Evolutionary conservation across 2,113 vertebrate genomes (phyloP).

Genomic region (Neogale vison): DNA sequence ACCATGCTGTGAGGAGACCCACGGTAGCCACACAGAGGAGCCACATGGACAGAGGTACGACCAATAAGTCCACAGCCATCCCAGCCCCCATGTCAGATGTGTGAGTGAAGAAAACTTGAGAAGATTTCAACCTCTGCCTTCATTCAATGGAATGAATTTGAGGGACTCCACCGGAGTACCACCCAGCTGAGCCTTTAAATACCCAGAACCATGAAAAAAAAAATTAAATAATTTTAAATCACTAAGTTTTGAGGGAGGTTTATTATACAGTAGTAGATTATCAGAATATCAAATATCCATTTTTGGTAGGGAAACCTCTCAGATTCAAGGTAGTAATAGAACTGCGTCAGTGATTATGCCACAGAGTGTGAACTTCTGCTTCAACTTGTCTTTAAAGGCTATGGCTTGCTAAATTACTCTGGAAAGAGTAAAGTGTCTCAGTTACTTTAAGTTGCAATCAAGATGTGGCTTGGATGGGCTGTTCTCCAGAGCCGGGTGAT

Average conservation of each 20-base stretch:
- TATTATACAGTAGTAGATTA: neutral
- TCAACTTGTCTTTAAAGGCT: slow-evolving; percentile 2
- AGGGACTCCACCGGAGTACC: neutral
- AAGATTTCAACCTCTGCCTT: neutral
- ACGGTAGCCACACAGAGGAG: neutral
- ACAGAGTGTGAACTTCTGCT: neutral
- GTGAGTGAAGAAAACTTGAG: neutral
- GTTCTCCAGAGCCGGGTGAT: neutral
- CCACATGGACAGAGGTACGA: neutral
- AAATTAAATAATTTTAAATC: neutral
- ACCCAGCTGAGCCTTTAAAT: neutral
- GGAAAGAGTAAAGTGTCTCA: neutral
- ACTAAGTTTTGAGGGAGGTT: neutral
- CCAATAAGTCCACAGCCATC: neutral
- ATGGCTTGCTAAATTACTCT: neutral
- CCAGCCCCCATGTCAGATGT: neutral
- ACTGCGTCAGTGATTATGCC: neutral
- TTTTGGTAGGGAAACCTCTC: slow-evolving; percentile 7
- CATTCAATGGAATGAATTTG: neutral
- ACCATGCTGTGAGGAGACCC: neutral
- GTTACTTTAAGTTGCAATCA: neutral
- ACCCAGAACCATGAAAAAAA: neutral
- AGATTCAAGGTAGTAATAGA: neutral
- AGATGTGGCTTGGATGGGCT: neutral
- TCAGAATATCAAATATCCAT: neutral